phyloP scores from a whole-genome alignment of 2,888 invertebrate genomes.

The Morinoia aosen region DNA sequence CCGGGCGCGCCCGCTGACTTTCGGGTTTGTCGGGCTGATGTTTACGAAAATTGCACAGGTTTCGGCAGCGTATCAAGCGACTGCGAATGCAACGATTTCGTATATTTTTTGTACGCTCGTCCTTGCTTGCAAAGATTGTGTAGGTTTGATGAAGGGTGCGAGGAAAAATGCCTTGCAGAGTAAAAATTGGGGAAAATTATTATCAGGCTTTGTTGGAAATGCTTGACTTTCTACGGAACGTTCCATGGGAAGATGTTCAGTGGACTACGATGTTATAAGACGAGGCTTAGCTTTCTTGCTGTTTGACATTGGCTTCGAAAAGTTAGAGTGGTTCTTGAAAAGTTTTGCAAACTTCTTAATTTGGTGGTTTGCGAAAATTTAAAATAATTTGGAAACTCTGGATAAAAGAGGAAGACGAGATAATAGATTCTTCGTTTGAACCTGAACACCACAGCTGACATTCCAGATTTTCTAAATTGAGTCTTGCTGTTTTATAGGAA shows the following conservation, averaged over 20 bases:
- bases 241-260: background rate
- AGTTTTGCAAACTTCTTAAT: background rate
- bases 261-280: background rate
- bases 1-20: background rate
- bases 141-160: background rate
- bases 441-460: too few species aligned
- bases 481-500: background rate
- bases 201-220: background rate
- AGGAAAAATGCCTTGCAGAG: background rate
- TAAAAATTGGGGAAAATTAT: background rate
- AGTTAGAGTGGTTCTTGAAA: background rate
- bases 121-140: background rate
- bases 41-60: slow-evolving; percentile 3
- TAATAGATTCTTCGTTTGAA: background rate
- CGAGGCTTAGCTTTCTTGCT: background rate
- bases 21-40: background rate
- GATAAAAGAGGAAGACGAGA: background rate
- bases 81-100: background rate
- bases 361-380: background rate
- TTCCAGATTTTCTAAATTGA: too few species aligned
- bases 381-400: background rate
- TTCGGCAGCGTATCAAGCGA: background rate
- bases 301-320: background rate
- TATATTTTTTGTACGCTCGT: background rate
- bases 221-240: background rate